Evolutionary conservation across 2,797 vertebrate species (phyloP).

Genomic region (Lateolabrax maculatus): DNA sequence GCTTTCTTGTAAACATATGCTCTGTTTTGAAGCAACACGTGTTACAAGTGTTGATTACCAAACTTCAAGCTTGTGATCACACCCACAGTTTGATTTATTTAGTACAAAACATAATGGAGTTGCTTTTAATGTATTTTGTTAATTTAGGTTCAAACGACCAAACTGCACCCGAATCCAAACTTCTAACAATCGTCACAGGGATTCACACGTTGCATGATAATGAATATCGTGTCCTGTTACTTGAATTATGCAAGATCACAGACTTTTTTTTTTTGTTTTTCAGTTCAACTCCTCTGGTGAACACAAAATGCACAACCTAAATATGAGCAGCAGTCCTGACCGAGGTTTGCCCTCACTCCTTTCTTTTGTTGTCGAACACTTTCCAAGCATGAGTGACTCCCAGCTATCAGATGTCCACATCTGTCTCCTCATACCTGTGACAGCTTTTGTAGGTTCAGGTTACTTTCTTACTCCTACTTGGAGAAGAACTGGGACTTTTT

Average conservation of each 20-base stretch:
- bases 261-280: not conserved
- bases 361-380: conserved; percentile 25
- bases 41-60: conserved; percentile 62
- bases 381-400: conserved; percentile 41
- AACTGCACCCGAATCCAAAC: not conserved
- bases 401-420: conserved; percentile 58
- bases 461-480: conserved; percentile 24
- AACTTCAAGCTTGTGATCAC: conserved; percentile 53
- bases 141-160: not conserved
- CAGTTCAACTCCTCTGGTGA: not conserved
- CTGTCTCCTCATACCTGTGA: conserved; percentile 41
- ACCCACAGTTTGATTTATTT: conserved; percentile 48
- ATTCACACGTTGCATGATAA: not conserved
- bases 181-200: not conserved
- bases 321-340: not conserved
- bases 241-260: not conserved
- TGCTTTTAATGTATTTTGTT: not conserved
- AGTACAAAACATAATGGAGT: conserved; percentile 22
- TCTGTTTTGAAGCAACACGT: conserved; percentile 18
- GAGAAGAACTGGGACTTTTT: conserved; percentile 15
- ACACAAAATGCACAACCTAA: not conserved
- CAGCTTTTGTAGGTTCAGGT: conserved; percentile 42
- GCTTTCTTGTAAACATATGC: conserved; percentile 53
- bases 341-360: not conserved
- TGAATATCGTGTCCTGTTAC: not conserved